A percentile compares a stretch with the other conserved stretches of the same genome.
These are phyloP conservation scores for Pseudochromis fuscus DNA, from an alignment of 2,797 vertebrate species.

Conservation along the genomic window DNA sequence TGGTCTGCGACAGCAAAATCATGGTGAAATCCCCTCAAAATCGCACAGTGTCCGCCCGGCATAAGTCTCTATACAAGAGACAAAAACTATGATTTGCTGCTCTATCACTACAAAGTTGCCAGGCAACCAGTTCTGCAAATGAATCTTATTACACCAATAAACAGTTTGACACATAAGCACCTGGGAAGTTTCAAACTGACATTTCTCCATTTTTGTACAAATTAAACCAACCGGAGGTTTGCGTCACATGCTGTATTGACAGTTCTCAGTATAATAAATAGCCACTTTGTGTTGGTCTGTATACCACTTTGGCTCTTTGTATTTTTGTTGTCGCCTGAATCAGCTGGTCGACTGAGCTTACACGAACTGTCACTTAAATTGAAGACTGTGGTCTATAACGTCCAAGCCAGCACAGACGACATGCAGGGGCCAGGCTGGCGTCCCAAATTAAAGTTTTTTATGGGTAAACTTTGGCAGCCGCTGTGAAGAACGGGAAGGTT, in stretches of 20 bases:
- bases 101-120: neutral
- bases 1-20: too few relatives aligned
- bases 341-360: conserved; percentile 25
- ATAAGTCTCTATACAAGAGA: too few relatives aligned
- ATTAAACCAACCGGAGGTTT: neutral
- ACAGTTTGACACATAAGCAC: too few relatives aligned
- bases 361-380: conserved; percentile 57
- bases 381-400: conserved; percentile 34
- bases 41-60: too few relatives aligned
- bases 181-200: too few relatives aligned
- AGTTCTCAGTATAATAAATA: conserved; percentile 7
- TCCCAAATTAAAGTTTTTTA: conserved; percentile 27
- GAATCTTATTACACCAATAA: too few relatives aligned
- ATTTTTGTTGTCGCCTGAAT: conserved; percentile 19
- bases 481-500: conserved; percentile 12
- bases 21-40: too few relatives aligned
- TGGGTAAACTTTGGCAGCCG: conserved; percentile 4
- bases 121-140: too few relatives aligned
- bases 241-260: conserved; percentile 4
- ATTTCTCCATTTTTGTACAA: too few relatives aligned
- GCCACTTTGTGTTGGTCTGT: conserved; percentile 12
- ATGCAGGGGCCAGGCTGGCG: conserved; percentile 21
- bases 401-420: conserved; percentile 37
- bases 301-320: conserved; percentile 10
- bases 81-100: neutral